Percentiles rank a stretch among this genome's conserved stretches.
Evolutionary conservation across 1,140 invertebrate species (phyloP).

Genomic region (Drosophila sucinea): DNA sequence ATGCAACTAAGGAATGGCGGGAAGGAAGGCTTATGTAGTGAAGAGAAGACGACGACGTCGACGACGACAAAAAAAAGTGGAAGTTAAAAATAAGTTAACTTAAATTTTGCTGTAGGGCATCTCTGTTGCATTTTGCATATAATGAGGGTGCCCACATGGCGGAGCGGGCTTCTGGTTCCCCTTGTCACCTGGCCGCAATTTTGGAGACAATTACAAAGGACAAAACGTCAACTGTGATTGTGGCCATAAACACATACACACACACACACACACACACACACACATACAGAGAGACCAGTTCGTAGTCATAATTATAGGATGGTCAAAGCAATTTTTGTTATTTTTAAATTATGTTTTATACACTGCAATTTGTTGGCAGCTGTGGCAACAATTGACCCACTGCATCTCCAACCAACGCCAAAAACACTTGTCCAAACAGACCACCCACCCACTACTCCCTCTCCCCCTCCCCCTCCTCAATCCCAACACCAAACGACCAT

Average conservation of each 20-base stretch:
- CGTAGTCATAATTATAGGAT: slow-evolving; percentile 51
- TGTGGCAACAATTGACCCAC: slow-evolving; percentile 43
- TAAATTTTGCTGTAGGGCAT: slow-evolving; percentile 65
- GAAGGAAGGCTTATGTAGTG: slow-evolving; percentile 28
- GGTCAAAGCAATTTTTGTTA: slow-evolving; percentile 43
- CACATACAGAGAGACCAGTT: not conserved
- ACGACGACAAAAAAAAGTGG: slow-evolving; percentile 50
- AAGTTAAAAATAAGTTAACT: slow-evolving; percentile 82
- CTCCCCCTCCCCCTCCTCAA: not conserved
- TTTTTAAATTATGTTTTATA: slow-evolving; percentile 60
- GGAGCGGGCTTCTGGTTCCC: slow-evolving; percentile 12
- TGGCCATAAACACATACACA: slow-evolving; percentile 10
- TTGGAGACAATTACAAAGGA: slow-evolving; percentile 50
- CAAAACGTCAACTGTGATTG: slow-evolving; percentile 72
- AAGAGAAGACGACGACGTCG: slow-evolving; percentile 14
- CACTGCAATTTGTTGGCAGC: slow-evolving; percentile 48
- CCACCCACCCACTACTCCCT: slow-evolving; percentile 17
- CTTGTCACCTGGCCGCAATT: slow-evolving; percentile 69
- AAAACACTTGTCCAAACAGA: slow-evolving; percentile 7
- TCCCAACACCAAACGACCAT: slow-evolving; percentile 5
- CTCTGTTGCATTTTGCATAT: slow-evolving; percentile 75
- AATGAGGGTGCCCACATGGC: slow-evolving; percentile 62
- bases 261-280: slow-evolving; percentile 1
- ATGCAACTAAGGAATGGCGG: slow-evolving; percentile 74
- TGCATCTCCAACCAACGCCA: slow-evolving; percentile 19